Evolutionary conservation across 2,888 invertebrate species (phyloP), one percentile per base, ranked within the genome.

Genomic region (Nebria brevicollis): DNA sequence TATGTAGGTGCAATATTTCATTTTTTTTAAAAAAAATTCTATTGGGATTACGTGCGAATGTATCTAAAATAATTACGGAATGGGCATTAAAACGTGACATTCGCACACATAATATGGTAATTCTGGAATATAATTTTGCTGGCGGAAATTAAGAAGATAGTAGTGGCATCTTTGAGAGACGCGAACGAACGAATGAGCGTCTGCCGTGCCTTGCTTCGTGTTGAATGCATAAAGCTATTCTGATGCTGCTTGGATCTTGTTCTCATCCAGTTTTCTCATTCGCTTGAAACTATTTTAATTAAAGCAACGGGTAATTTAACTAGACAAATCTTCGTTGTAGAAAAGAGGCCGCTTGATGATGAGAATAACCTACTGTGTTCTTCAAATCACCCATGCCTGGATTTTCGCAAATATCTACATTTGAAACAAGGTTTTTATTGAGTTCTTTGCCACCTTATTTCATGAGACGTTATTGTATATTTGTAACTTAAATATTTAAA

Each of bases 221-320:
- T 75, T 80, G 75, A 80, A 80, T 75, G 79, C 79, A 79, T 79
- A 75, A 79, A 79, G 76, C 72, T 70, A 75, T 76, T 86, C 81
- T 54, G 54, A 54, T 54, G 54, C 54, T 85, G 84, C 85, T 84
- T 81, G 83, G 83, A 84, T 85, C 86, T 87, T 87, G 87, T 87
- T 87, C 86, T 87, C 87, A 87, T 87, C 82, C 87, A 86, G 86
- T 86, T 86, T 86, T 87, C 87, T 86, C 87, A 86, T 87, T 87
- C 86, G 85, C 87, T 86, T 87, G 85, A 87, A 89, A 89, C 89
- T 89, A 89, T 89, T 89, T 89, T 89, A 89, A 89, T 89, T 89
- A 89, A 89, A 88, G 86, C 88, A 86, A 87, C 87, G 87, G 88
- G 89, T 89, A 89, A 89, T 89, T 89, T 88, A 88, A 88, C 88